Evolutionary conservation across 1,140 invertebrate genomes (phyloP), one percentile per base, ranked within the genome.

Genomic region (Mercenaria mercenaria): DNA sequence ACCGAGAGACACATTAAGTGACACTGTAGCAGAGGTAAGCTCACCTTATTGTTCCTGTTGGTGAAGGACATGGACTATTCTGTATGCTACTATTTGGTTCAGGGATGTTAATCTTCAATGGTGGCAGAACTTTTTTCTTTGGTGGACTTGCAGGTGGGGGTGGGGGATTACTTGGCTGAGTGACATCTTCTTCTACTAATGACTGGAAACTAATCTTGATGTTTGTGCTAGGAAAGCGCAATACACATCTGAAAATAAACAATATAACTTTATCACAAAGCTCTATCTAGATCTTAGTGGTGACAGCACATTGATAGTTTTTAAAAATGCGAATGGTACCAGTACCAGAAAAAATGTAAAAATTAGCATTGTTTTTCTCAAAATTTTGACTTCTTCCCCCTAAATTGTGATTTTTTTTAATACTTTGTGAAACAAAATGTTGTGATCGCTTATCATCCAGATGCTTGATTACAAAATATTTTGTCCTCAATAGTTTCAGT

Each of bases 181-280:
- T 92, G 26, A 91, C 93, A 29, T 97, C 93, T 83, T 96, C 96
- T 94, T 98, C 98, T 87, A 99, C 97, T 93, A 99, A 96, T 59
- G 98, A 99, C 96, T 99, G 98, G 96, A 99, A 99, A 95, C 98
- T 97, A 90, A 99, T 97, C 92, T 98, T 97, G 95, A 99, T 99
- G 95, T 98, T 99, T 96, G 99, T 99, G 96, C 98, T 99, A 67
- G 99, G 99, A 96, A 99, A 99, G 93, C 99, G 97, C 93, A 99
- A 97, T 80, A 98, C 98, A 96, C 98, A 99, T 95, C 98, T 99
- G 97, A 39, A 97, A 97, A 91, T 92, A 94, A 91, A 69, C 32
- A 3, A 37, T 8, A 47, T 15, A 47, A 47, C 15, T 47, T 47
- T 6, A 47, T 47, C 43, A 50, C 10, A 11, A 20, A 50, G 20